Conservation (phyloP, 2,888 invertebrate genomes). For the Orthosia cruda region DNA sequence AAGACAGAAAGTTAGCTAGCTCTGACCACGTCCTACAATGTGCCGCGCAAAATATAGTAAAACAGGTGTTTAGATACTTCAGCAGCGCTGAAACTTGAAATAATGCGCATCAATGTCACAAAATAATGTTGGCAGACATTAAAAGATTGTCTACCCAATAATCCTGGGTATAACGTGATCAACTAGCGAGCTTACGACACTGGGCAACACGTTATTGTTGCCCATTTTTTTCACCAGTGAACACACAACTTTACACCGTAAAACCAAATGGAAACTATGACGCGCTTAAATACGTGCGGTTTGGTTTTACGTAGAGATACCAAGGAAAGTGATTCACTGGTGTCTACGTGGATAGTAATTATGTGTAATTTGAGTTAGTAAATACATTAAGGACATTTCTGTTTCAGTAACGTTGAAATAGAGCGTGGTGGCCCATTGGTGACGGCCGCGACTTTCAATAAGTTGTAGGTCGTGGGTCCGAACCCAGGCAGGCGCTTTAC, state of each 20-base stretch:
- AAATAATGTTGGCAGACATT: slow-evolving; percentile 21
- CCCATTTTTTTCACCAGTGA: slow-evolving; percentile 22
- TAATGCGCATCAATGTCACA: slow-evolving; percentile 42
- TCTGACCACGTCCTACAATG: background rate
- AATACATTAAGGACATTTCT: slow-evolving; percentile 4
- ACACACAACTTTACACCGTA: slow-evolving; percentile 30
- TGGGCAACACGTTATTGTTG: background rate
- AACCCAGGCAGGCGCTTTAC: no score
- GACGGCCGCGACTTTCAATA: no score
- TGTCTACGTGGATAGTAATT: slow-evolving; percentile 20
- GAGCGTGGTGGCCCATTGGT: no score
- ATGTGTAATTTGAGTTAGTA: slow-evolving; percentile 4
- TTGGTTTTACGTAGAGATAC: slow-evolving; percentile 54
- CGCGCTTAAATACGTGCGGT: slow-evolving; percentile 39
- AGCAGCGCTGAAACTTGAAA: slow-evolving; percentile 10
- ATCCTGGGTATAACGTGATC: slow-evolving; percentile 1
- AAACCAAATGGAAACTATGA: slow-evolving; percentile 57
- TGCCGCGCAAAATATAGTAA: slow-evolving; percentile 23
- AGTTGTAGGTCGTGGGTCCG: no score
- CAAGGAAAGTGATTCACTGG: slow-evolving; percentile 57
- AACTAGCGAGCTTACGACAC: background rate
- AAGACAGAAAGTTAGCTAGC: slow-evolving; percentile 16
- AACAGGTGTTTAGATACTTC: slow-evolving; percentile 38
- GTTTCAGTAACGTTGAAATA: slow-evolving; percentile 6
- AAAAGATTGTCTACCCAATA: slow-evolving; percentile 9